Evolutionary conservation across 2,113 vertebrate genomes (phyloP), one percentile per base, ranked within the genome.

Genomic region (Sitta europaea): DNA sequence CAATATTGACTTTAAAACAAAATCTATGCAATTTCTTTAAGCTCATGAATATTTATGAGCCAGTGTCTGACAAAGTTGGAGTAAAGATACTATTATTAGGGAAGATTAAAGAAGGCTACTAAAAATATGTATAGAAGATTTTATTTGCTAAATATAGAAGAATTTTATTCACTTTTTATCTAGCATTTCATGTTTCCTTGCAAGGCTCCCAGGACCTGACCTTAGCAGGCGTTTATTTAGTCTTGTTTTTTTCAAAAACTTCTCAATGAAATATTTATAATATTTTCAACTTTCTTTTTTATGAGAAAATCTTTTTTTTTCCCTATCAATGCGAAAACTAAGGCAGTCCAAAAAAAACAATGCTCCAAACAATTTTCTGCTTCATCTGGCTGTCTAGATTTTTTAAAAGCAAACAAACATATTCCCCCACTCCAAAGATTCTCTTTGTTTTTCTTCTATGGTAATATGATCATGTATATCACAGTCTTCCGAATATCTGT

Each of bases 1-100:
- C 96, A 98, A 97, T 97, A 98, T 97, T 97, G 97, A 98, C 96
- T 98, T 98, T 96, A 97, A 96, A 97, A 94, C 84, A 97, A 97
- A 95, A 96, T 82, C 94, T 92, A 87, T 6, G 51, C 91, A 95
- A 97, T 95, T 96, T 95, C 72, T 96, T 96, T 94, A 71, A 91
- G 96, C 71, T 10, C 1, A 94, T 97, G 85, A 97, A 98, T 97
- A 97, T 96, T 97, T 88, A 97, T 95, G 58, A 97, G 86, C 62
- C 58, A 48, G 9, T 70, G 15, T 95, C 87, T 92, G 63, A 57
- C 53, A 95, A 97, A 93, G 71, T 53, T 88, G 74, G 63, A 96
- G 36, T 86, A 92, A 95, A 97, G 91, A 77, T 17, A 78, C 20
- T 91, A 78, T 78, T 97, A 95, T 55, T 61, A 85, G 31, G 95